Conservation (phyloP, 2,888 invertebrate species). For the Zaprionus lineosus region DNA sequence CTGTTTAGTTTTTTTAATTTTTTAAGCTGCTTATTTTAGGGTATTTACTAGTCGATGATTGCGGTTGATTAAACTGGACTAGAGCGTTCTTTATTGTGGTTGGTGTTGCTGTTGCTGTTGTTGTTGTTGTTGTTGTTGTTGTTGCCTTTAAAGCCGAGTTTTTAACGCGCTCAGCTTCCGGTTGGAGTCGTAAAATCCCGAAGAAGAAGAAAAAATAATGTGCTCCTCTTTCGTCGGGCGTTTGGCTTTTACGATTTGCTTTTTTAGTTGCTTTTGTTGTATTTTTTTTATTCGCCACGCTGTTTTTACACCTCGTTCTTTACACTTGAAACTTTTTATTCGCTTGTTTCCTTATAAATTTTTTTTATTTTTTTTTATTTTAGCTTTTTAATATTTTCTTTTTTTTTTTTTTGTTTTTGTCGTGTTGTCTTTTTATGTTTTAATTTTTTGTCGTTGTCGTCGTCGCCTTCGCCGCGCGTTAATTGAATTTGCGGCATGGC, state of each 20-base stretch:
- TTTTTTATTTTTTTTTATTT: constrained; percentile 28
- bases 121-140: constrained; percentile 2
- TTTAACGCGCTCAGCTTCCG: constrained; percentile 62
- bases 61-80: neutral
- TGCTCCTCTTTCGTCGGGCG: constrained; percentile 50
- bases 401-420: constrained; percentile 15
- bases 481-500: constrained; percentile 72
- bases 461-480: constrained; percentile 35
- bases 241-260: constrained; percentile 49
- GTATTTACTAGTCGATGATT: neutral
- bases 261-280: constrained; percentile 1
- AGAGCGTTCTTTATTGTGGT: constrained; percentile 9
- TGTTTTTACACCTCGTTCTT: constrained; percentile 58
- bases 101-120: constrained; percentile 6
- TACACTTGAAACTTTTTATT: constrained; percentile 54
- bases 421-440: constrained; percentile 58
- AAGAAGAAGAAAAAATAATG: constrained; percentile 43
- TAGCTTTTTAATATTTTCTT: constrained; percentile 34
- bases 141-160: constrained; percentile 25
- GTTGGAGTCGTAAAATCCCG: constrained; percentile 58
- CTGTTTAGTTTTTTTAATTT: too few species aligned
- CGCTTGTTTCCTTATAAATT: constrained; percentile 49
- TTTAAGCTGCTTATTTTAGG: neutral
- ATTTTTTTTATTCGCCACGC: constrained; percentile 39
- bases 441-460: constrained; percentile 33